Evolutionary conservation across 2,888 invertebrate genomes (phyloP), one percentile per base, ranked within the genome.

Genomic region (Pristionchus entomophagus): DNA sequence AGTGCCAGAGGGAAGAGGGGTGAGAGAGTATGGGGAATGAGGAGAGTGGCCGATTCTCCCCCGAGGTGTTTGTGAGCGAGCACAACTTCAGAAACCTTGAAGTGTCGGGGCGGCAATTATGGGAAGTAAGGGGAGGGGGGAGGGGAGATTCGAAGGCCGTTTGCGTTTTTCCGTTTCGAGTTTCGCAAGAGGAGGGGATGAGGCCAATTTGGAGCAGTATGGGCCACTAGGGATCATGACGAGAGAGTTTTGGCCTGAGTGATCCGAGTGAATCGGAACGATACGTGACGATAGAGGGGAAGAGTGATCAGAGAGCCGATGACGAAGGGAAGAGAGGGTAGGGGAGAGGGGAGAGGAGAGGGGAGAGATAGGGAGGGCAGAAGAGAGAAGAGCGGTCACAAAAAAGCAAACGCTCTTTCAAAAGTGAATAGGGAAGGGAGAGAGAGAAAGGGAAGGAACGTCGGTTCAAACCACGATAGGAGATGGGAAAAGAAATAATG

Each of bases 81-180:
- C 22, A 6, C 10, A 38, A 41, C 73, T 41, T 41, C 73, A 41
- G 73, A 73, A 73, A 73, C 73, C 73, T 73, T 73, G 73, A 73
- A 73, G n/a, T 35, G 65, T 17, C 19, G 26, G 69, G n/a, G 38
- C n/a, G n/a, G n/a, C 73, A 73, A 73, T 73, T 73, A 73, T 73
- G 45, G 41, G 38, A 17, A 59, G 19, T 12, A 19, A 59, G 29
- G 26, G 17, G 0, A 29, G 32, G 1, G 29, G 14, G 29, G 59
- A 59, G 59, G 14, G n/a, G 0, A n/a, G 26, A n/a, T 45, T 73
- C 41, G 41, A 73, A 73, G 73, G 73, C 38, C 73, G 41, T 32
- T 73, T 26, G 14, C 29, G 26, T 38, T 19, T 22, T n/a, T 45
- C 73, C 73, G 41, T n/a, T 73, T 8, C 73, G 73, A 73, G 41